These are phyloP conservation scores for Nestor notabilis DNA, from an alignment of 2,113 vertebrate genomes.

Conservation along the genomic window DNA sequence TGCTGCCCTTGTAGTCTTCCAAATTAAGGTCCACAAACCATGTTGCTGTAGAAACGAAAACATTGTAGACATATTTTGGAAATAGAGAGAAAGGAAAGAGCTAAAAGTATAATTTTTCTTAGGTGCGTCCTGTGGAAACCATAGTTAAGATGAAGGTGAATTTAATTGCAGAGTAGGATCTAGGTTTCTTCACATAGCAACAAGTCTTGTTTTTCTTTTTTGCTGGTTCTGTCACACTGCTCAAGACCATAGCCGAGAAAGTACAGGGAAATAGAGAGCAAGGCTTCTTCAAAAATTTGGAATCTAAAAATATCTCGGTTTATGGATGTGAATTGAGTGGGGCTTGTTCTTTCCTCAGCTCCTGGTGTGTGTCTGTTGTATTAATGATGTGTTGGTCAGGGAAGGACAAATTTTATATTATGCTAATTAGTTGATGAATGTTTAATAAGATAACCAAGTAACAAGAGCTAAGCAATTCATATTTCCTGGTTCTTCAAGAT, in stretches of 20 bases:
- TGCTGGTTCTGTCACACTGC: neutral
- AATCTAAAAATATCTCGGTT: neutral
- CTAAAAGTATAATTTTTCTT: neutral
- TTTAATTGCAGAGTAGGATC: neutral
- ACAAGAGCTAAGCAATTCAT: neutral
- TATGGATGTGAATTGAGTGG: neutral
- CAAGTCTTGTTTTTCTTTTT: neutral
- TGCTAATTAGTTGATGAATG: neutral
- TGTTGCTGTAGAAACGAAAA: slow-evolving; percentile 5
- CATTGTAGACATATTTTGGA: neutral
- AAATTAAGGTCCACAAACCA: neutral
- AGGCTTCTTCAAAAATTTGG: neutral
- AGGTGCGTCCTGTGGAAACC: neutral
- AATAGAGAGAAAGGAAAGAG: neutral
- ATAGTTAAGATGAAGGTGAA: neutral
- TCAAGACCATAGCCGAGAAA: neutral
- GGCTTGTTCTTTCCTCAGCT: neutral
- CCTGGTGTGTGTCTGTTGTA: neutral
- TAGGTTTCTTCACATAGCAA: neutral
- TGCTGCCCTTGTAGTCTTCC: neutral
- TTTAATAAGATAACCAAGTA: neutral
- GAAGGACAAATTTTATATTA: neutral
- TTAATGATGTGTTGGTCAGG: neutral
- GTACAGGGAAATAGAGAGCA: neutral
- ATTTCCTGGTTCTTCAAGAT: neutral